Evolutionary conservation across 2,797 vertebrate species (phyloP), one percentile per base, ranked within the genome.

Genomic region (Iguana delicatissima): DNA sequence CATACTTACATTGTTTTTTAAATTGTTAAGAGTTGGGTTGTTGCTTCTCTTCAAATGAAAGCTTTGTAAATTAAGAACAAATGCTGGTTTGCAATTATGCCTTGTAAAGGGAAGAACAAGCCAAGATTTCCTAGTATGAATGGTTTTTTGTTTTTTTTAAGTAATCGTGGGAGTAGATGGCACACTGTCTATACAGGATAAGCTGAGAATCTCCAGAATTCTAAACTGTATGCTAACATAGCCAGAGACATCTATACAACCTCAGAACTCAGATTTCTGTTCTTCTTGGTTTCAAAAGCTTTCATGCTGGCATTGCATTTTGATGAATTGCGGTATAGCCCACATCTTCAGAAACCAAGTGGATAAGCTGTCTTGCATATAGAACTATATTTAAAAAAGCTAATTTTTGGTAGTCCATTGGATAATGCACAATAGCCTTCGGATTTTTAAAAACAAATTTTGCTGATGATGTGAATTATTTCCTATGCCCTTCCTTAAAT

Each of bases 381-480:
- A 57, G 52, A 57, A 50, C 32, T 88, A 1, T 42, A 3, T 42
- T 87, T n/a, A 12, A 22, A 89, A 82, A 73, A 46, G 42, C 2
- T 6, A 55, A 7, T 26, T 72, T 52, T 46, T n/a, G 10, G 46
- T 50, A 32, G 52, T 50, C 67, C 35, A 72, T 32, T 85, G 2
- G 26, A 85, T 6, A 67, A 85, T 42, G 67, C 0, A 0, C 67
- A 0, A 1, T 50, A 1, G 69, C 73, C 69, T 52, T 86, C 91
- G 0, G 0, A 50, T 76, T 9, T 26, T 35, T 50, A 9, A 50
- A 79, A 79, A 50, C 50, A 22, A 32, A n/a, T 79, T 84, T 50
- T 0, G 52, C 50, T 64, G 91, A 46, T 6, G 85, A 77, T 55
- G 64, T 32, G 26, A 89, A 89, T 86, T 87, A 55, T 26, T 92